phyloP scores from a whole-genome alignment of 2,113 vertebrate genomes.

The Labrus mixtus region DNA sequence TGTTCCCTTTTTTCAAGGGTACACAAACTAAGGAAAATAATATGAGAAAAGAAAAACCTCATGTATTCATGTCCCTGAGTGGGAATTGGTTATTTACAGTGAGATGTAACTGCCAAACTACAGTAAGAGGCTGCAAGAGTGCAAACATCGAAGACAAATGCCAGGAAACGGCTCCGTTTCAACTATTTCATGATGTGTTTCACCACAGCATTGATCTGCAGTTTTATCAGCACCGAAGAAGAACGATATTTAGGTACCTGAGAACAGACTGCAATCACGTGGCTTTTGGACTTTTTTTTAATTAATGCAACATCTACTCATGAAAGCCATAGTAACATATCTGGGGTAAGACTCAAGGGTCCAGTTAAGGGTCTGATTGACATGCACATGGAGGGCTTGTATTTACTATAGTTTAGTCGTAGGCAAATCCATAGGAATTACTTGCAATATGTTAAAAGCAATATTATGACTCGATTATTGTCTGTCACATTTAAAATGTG shows the following conservation, averaged over 20 bases:
- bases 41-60: conserved; percentile 26
- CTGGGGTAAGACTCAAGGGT: conserved; percentile 55
- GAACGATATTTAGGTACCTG: conserved; percentile 31
- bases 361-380: conserved; percentile 49
- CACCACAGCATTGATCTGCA: conserved; percentile 51
- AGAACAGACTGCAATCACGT: conserved; percentile 56
- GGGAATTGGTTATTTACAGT: conserved; percentile 37
- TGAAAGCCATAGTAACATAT: conserved; percentile 76
- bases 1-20: conserved; percentile 35
- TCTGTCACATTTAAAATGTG: conserved; percentile 70
- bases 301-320: conserved; percentile 62
- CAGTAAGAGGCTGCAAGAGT: conserved; percentile 34
- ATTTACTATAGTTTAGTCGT: conserved; percentile 71
- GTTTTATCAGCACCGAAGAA: conserved; percentile 61
- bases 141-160: conserved; percentile 42
- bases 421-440: conserved; percentile 75
- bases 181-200: conserved; percentile 47
- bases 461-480: conserved; percentile 71
- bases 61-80: conserved; percentile 23
- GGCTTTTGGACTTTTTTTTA: conserved; percentile 65
- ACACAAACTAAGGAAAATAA: conserved; percentile 42
- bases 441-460: conserved; percentile 82
- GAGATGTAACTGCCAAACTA: conserved; percentile 62
- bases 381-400: conserved; percentile 68
- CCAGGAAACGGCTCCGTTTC: conserved; percentile 40